Percentiles rank a stretch among this genome's conserved stretches.
Evolutionary conservation across 1,140 invertebrate species (phyloP).

Genomic region (Aphaenogaster floridana): DNA sequence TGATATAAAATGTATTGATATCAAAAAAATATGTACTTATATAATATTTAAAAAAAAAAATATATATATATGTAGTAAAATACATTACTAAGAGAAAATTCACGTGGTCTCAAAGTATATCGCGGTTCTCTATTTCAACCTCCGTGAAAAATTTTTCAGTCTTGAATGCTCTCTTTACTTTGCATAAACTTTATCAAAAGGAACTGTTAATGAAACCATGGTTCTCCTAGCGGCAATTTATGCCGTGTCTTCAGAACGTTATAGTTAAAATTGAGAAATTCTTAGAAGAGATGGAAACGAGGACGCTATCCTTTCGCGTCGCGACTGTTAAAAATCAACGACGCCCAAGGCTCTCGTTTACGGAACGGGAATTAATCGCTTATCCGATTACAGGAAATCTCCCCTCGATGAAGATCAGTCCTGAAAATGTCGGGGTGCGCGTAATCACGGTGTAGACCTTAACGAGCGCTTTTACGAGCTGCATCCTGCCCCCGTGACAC

Average conservation of each 20-base stretch:
- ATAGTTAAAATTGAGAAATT: conserved; percentile 48
- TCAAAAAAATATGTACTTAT: neutral
- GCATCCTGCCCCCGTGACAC: conserved; percentile 41
- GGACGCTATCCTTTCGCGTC: neutral
- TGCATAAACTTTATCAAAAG: conserved; percentile 27
- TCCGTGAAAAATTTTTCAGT: conserved; percentile 4
- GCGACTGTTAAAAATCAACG: conserved; percentile 48
- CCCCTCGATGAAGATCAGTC: conserved; percentile 56
- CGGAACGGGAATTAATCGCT: conserved; percentile 52
- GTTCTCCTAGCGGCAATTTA: conserved; percentile 10
- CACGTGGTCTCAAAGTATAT: neutral
- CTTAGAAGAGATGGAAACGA: neutral
- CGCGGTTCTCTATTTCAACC: neutral
- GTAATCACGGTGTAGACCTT: conserved; percentile 63
- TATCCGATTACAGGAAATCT: conserved; percentile 57
- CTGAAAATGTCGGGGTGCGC: conserved; percentile 47
- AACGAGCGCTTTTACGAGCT: conserved; percentile 62
- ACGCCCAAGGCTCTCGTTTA: conserved; percentile 40
- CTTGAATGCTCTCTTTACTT: neutral
- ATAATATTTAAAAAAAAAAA: neutral
- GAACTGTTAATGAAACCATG: conserved; percentile 44
- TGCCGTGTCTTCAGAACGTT: neutral
- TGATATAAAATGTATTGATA: neutral
- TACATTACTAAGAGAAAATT: neutral
- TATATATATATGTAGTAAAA: neutral